Evolutionary conservation across 2,888 invertebrate genomes (phyloP), one percentile per base, ranked within the genome.

Genomic region (Megalurothrips usitatus): DNA sequence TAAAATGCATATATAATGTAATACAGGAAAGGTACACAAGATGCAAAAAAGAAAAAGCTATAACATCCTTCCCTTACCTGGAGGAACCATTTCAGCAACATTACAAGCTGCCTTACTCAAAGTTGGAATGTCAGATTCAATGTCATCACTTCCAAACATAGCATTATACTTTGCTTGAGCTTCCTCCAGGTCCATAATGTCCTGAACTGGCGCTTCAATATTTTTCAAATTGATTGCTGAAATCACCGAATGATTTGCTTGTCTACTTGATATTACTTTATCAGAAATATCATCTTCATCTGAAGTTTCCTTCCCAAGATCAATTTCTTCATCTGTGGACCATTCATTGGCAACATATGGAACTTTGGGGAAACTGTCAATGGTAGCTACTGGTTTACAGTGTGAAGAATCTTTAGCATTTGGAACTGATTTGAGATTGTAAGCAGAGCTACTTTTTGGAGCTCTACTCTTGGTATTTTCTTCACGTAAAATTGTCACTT

Each of bases 311-410:
- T 75, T 75, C 4, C 68, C 68, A 75, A 75, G 68, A 26, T 75
- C 68, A 26, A 75, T 26, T 75, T 75, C 68, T 23, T 75, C 68
- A 75, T 75, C 68, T 23, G 23, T 75, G n/a, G 68, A 75, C 68
- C 68, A 75, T 26, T 75, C 68, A 12, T 26, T 75, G 26, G 26
- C n/a, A 26, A 11, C 9, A 75, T 26, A 1, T 23, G 68, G 68
- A 75, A 75, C 26, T 12, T 75, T 75, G 9, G 68, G 68, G 23
- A 75, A 75, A 26, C 23, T 75, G n/a, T 75, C 68, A 12, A 75
- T 75, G 68, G 68, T 75, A 75, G 68, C 26, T 26, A 26, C 23
- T 75, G 68, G 26, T 26, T 75, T 75, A 4, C 11, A n/a, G 14
- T 58, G 17, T 6, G 19, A 19, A 6, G 23, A 75, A 26, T 23